phyloP scores from a whole-genome alignment of 2,888 invertebrate species.

The Neoitamus cyanurus region DNA sequence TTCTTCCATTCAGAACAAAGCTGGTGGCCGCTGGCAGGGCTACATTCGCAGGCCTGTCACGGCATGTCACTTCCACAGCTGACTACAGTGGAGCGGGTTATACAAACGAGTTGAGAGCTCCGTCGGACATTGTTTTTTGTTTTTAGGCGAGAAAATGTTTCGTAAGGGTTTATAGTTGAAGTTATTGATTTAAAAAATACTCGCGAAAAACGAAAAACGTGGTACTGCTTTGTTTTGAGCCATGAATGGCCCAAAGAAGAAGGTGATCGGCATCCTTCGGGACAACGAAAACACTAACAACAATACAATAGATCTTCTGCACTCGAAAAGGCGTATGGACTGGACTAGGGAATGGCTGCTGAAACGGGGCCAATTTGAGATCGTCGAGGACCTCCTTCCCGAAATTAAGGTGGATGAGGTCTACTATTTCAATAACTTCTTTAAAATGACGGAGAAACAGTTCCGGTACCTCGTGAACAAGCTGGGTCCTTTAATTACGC shows the following conservation, averaged over 20 bases:
- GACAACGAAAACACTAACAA: constrained; percentile 52
- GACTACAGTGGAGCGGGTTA: constrained; percentile 25
- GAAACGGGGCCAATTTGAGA: constrained; percentile 63
- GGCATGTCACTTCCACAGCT: not conserved
- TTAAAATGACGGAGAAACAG: constrained; percentile 64
- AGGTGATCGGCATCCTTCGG: constrained; percentile 63
- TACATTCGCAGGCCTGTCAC: not conserved
- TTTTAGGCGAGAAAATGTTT: constrained; percentile 21
- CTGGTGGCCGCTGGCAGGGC: not conserved
- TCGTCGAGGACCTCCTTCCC: constrained; percentile 62
- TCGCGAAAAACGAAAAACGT: not conserved
- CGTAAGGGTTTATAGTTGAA: not conserved
- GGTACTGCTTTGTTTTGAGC: not conserved
- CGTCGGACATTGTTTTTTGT: constrained; percentile 14
- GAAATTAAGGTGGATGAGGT: constrained; percentile 63
- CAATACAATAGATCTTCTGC: constrained; percentile 58
- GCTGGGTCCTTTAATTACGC: constrained; percentile 62
- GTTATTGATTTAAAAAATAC: not conserved
- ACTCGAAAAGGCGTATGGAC: constrained; percentile 61
- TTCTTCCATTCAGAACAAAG: not conserved
- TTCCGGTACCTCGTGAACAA: constrained; percentile 63
- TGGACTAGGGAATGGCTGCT: constrained; percentile 64
- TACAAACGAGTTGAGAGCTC: constrained; percentile 30
- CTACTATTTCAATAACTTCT: constrained; percentile 63
- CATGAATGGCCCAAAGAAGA: constrained; percentile 63